Base-by-base conservation (phyloP, 2,797 vertebrate genomes). In the Karalla daura region DNA sequence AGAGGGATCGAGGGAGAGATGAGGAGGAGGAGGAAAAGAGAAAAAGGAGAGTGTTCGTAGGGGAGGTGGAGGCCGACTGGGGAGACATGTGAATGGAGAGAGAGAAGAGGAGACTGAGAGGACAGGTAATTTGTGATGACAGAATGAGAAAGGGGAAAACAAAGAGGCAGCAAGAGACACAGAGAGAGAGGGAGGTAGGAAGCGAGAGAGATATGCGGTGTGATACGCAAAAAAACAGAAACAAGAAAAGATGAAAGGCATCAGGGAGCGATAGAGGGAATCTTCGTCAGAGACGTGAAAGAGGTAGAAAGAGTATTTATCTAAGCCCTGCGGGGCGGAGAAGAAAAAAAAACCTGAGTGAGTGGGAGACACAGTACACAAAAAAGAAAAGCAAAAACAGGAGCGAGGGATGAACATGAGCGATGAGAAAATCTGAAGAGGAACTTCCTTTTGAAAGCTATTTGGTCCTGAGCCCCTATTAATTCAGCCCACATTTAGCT, bases 361-460 rank as follows among this genome's bases (percentile, higher is more conserved):
- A 70, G 63, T 24, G 17, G 32, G 45, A 78, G 74, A 62, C 28
- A 37, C 30, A 67, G 36, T 70, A 70, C 5, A 72, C 56, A 68
- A 68, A 55, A 70, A 65, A 68, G 63, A 76, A n/a, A 45, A 69
- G 63, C 24, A 69, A 51, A 53, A 68, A 61, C 25, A 23, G 15
- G 25, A 75, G 62, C 9, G 9, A 70, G 41, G 35, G 65, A 84
- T 76, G 74, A 78, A 66, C 53, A 56, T 59, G 74, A 64, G 67
- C 43, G 46, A 72, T 35, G 49, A 74, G 66, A 62, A 61, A 37
- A 54, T 50, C 60, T 74, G 67, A 74, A 74, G 80, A 82, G 63
- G 60, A 85, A 81, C 68, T 74, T 72, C 65, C 54, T 78, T 74
- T 81, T 80, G 76, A 85, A 84, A 86, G 85, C 80, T 65, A 78